Conservation (phyloP, 2,888 invertebrate genomes). For the Hypena proboscidalis region DNA sequence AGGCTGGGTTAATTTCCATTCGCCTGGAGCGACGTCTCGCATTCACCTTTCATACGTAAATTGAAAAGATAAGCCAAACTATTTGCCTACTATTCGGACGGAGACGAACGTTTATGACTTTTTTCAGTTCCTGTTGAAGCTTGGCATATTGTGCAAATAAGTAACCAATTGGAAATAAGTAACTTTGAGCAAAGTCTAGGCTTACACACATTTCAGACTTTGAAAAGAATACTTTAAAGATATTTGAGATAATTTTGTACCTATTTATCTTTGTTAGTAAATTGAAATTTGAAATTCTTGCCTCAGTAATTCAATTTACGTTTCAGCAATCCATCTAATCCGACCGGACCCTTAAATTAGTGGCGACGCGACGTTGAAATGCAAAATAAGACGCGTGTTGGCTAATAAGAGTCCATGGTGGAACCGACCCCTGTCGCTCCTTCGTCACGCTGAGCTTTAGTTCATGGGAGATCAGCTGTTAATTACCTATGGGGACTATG, state of each 20-base stretch:
- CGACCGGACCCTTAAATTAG: conserved; percentile 17
- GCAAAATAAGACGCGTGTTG: conserved; percentile 29
- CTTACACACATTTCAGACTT: too few species aligned
- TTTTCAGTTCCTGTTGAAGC: conserved; percentile 17
- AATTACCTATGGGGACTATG: conserved; percentile 34
- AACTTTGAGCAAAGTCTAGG: neutral
- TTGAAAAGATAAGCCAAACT: conserved; percentile 71
- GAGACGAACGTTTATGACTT: conserved; percentile 30
- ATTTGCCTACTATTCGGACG: conserved; percentile 50
- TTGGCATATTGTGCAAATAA: too few species aligned
- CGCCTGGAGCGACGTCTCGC: conserved; percentile 70
- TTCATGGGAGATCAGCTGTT: conserved; percentile 40
- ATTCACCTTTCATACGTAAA: conserved; percentile 72
- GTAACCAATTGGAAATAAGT: neutral
- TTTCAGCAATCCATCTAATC: conserved; percentile 11
- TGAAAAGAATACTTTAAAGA: too few species aligned
- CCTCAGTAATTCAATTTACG: conserved; percentile 16
- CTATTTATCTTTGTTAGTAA: too few species aligned
- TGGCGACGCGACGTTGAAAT: conserved; percentile 18
- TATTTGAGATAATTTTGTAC: too few species aligned
- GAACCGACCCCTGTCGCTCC: conserved; percentile 41
- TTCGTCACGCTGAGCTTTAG: conserved; percentile 33
- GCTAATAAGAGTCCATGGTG: conserved; percentile 27
- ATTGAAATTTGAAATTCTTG: too few species aligned
- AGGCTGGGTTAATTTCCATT: conserved; percentile 78